phyloP scores from a whole-genome alignment of 1,140 invertebrate genomes.

The Drosophila leontia region DNA sequence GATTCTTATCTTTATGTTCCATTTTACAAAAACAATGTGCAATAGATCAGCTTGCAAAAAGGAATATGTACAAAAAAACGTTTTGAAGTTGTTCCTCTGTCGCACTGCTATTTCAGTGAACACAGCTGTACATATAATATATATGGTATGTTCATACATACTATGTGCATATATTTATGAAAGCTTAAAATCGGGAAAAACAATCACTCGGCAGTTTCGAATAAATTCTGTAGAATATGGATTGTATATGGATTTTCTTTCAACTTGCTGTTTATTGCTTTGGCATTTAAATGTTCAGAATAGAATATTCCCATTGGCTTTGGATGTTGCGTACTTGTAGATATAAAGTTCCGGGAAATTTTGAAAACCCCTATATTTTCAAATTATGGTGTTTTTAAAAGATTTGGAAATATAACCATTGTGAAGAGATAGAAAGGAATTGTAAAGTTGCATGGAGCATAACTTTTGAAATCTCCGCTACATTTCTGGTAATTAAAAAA shows the following conservation, averaged over 20 bases:
- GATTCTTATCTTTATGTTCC: too few species aligned
- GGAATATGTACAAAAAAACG: too few species aligned
- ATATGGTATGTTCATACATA: not conserved
- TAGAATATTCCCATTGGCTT: not conserved
- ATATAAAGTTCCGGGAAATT: not conserved
- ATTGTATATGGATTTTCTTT: conserved; percentile 10
- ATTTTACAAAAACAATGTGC: too few species aligned
- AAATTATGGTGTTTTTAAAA: not conserved
- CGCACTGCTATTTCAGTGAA: too few species aligned
- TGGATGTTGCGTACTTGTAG: not conserved
- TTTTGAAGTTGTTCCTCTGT: too few species aligned
- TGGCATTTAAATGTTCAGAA: not conserved
- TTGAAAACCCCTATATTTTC: not conserved
- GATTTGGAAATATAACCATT: not conserved
- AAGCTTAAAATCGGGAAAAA: conserved; percentile 15
- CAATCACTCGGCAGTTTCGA: conserved; percentile 17
- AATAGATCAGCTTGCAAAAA: too few species aligned
- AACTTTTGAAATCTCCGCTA: not conserved
- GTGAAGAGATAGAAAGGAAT: not conserved
- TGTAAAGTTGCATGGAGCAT: too few species aligned
- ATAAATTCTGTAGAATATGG: conserved; percentile 2
- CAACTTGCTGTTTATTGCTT: conserved; percentile 6
- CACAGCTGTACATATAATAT: not conserved
- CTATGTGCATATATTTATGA: not conserved
- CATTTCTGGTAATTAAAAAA: not conserved